Conservation (phyloP, 92 coral and sea anemone species). For the Anthopleura xanthogrammica region DNA sequence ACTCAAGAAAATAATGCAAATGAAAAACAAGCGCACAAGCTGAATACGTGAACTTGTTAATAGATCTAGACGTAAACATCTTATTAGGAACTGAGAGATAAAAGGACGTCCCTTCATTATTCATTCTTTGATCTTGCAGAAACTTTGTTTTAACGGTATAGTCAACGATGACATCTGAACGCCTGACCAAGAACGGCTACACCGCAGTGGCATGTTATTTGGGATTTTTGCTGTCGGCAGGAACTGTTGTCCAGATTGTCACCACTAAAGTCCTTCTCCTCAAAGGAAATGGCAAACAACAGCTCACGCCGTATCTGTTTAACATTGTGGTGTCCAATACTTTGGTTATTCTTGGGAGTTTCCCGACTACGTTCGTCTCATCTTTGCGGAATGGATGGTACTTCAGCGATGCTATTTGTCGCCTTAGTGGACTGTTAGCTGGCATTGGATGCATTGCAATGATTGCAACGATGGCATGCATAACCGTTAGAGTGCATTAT, state of each 20-base stretch:
- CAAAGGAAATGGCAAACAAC: constrained; percentile 34
- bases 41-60: no score
- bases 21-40: no score
- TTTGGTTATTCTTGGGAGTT: constrained; percentile 47
- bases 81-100: not conserved
- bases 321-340: constrained; percentile 66
- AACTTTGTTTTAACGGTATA: not conserved
- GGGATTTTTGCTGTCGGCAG: constrained; percentile 32
- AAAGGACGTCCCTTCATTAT: no score
- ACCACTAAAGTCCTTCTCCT: constrained; percentile 40
- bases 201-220: constrained; percentile 29
- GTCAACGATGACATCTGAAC: not conserved
- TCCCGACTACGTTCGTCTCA: constrained; percentile 51
- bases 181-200: constrained; percentile 22
- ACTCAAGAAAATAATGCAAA: no score
- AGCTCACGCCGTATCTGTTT: constrained; percentile 57
- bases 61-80: no score
- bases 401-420: constrained; percentile 29
- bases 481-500: constrained; percentile 42
- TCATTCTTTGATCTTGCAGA: not conserved
- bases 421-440: constrained; percentile 47
- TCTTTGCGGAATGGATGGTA: constrained; percentile 14
- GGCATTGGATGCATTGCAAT: constrained; percentile 56
- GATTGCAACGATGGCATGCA: constrained; percentile 48
- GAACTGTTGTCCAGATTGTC: constrained; percentile 41